Percentiles rank a stretch among this genome's conserved stretches.
phyloP scores from a whole-genome alignment of 1,140 invertebrate species.

The Temnothorax longispinosus region DNA sequence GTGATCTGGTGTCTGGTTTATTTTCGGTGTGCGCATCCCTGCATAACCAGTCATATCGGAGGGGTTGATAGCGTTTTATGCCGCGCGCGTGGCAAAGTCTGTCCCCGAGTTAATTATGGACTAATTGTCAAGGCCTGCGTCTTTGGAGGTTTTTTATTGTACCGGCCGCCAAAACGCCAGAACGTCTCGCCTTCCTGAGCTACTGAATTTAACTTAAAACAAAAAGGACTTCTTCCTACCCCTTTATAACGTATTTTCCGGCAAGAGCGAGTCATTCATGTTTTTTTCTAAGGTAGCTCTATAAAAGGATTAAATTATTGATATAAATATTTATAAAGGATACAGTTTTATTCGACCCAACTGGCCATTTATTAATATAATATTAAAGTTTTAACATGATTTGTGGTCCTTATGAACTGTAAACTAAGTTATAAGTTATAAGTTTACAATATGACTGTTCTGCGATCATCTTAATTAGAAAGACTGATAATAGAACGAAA shows the following conservation, averaged over 20 bases:
- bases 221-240: neutral
- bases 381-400: too few relatives aligned
- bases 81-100: constrained; percentile 65
- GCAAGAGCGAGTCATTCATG: neutral
- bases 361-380: too few relatives aligned
- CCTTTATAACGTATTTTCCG: neutral
- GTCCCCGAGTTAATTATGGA: constrained; percentile 80
- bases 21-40: constrained; percentile 74
- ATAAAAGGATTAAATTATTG: neutral
- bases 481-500: too few relatives aligned
- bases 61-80: constrained; percentile 80
- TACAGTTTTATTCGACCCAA: too few relatives aligned
- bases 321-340: neutral
- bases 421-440: too few relatives aligned
- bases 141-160: constrained; percentile 35
- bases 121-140: constrained; percentile 78
- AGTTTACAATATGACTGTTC: too few relatives aligned
- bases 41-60: constrained; percentile 68
- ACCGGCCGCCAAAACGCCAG: constrained; percentile 46
- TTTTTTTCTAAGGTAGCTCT: neutral
- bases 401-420: too few relatives aligned
- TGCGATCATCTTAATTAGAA: too few relatives aligned
- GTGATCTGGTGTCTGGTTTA: constrained; percentile 78
- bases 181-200: constrained; percentile 41
- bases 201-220: constrained; percentile 28